Percentiles rank a stretch among this genome's conserved stretches.
Evolutionary conservation across 2,113 vertebrate genomes (phyloP).

Genomic region (Pluvialis apricaria): DNA sequence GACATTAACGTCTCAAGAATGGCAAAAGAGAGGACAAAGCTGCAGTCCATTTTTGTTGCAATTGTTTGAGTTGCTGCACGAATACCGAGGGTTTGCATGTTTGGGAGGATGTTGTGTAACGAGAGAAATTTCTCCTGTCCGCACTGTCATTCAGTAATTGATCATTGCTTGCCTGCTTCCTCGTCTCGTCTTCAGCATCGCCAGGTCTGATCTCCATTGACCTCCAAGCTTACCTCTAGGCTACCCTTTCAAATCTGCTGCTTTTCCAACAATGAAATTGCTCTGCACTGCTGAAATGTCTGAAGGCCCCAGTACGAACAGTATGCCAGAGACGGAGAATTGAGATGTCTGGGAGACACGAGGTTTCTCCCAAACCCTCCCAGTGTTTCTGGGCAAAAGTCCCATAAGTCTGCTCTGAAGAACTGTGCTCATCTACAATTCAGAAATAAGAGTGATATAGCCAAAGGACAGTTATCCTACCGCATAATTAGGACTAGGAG

Average conservation of each 20-base stretch:
- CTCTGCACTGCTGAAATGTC: background rate
- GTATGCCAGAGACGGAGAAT: accelerated
- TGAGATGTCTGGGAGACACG: accelerated
- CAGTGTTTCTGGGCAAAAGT: background rate
- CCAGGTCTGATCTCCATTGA: background rate
- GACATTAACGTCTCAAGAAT: background rate
- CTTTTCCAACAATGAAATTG: background rate
- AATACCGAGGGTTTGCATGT: background rate
- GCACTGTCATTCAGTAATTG: background rate
- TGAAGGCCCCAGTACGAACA: accelerated
- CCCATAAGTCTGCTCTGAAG: background rate
- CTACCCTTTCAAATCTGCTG: background rate
- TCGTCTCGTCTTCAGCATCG: background rate
- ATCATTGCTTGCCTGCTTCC: background rate
- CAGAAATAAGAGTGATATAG: background rate
- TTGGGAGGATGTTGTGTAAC: background rate
- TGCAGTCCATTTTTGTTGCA: background rate
- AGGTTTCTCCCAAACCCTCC: background rate
- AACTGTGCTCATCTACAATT: background rate
- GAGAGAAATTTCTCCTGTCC: background rate
- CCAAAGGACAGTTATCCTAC: background rate
- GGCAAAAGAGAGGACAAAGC: background rate
- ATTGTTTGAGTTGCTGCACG: background rate
- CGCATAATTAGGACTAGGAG: background rate
- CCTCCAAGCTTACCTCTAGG: background rate